Evolutionary conservation across 2,888 invertebrate genomes (phyloP), one percentile per base, ranked within the genome.

Genomic region (Amphipoea oculea): DNA sequence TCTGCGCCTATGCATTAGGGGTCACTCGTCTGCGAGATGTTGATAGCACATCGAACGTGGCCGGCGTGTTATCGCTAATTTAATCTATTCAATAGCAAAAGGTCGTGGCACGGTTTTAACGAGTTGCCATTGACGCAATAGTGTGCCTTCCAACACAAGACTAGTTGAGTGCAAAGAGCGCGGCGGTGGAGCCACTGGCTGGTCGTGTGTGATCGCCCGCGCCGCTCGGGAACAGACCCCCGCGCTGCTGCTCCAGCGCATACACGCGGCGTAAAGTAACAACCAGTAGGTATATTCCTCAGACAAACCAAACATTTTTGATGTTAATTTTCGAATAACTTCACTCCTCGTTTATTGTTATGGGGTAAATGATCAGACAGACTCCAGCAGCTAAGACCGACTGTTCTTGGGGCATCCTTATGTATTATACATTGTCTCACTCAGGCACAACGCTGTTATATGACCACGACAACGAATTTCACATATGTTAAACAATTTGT

Each of bases 61-160:
- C 73, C 75, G n/a, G 42, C 51, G 72, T 51, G 73, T 84, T 88
- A 88, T 89, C 89, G 62, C 29, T 66, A 76, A 76, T 79, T 70
- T 88, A 86, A 90, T 90, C 85, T 79, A 89, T 87, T 85, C 79
- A 81, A 85, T 85, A 84, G 78, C 86, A 83, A 86, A 81, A 90
- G 90, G 90, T 90, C 90, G 74, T 76, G 88, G 45, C 84, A 78
- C 82, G 36, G 65, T 73, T 80, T 79, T 85, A 88, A 89, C 86
- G 73, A 80, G 81, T 71, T 69, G 72, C 82, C 20, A 76, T 82
- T 88, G 86, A 86, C 84, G 88, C 81, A 86, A 85, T 79, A 63
- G 17, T 11, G 60, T 57, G n/a, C 62, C 62, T 63, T 74, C 62
- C 66, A 81, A 69, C 73, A 79, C 74, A 71, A 73, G 9, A 20